Conservation (phyloP, 2,113 vertebrate species). For the Ornithorhynchus anatinus region DNA sequence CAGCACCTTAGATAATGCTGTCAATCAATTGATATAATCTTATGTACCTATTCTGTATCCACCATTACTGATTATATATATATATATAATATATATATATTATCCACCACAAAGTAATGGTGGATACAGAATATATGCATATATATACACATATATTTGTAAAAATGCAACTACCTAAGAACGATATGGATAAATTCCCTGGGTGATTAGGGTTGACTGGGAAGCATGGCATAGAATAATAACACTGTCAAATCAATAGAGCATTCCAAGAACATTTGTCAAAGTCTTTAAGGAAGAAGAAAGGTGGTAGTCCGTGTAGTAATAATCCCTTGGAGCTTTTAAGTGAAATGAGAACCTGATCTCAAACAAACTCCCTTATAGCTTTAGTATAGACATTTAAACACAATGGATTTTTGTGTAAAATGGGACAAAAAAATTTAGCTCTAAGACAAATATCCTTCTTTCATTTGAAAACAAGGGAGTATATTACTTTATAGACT, state of each 20-base stretch:
- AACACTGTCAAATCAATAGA: not conserved
- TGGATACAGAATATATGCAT: too few species aligned
- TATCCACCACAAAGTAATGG: too few species aligned
- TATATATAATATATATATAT: too few species aligned
- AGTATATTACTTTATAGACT: too few species aligned
- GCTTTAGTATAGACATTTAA: not conserved
- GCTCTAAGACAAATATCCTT: too few species aligned
- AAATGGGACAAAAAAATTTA: too few species aligned
- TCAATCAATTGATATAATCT: conserved; percentile 42
- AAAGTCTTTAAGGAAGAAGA: not conserved
- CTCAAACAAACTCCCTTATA: not conserved
- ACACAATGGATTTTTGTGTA: not conserved
- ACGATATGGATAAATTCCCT: not conserved
- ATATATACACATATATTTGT: too few species aligned
- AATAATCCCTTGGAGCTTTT: not conserved
- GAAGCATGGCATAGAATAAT: not conserved
- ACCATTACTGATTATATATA: conserved; percentile 12
- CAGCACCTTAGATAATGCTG: conserved; percentile 21
- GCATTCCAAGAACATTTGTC: not conserved
- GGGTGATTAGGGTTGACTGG: not conserved
- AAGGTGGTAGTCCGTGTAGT: not conserved
- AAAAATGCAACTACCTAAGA: not conserved
- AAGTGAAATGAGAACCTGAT: not conserved
- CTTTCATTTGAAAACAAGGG: too few species aligned
- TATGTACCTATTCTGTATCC: conserved; percentile 18